phyloP scores from a whole-genome alignment of 2,888 invertebrate genomes.

The Belgica antarctica region DNA sequence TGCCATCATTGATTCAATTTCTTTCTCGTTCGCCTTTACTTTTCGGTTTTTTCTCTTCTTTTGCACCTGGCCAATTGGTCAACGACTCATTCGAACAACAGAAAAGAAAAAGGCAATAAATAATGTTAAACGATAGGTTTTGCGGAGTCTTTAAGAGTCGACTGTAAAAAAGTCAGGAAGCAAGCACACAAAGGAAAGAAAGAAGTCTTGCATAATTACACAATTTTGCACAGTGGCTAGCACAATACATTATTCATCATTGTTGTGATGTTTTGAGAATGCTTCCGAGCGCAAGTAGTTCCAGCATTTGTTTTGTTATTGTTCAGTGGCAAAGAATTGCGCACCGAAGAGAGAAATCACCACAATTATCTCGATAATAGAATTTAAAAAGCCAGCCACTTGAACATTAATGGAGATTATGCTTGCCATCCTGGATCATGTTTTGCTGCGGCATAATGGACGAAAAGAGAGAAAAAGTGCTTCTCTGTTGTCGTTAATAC shows the following conservation, averaged over 20 bases:
- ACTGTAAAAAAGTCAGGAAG: too few species aligned
- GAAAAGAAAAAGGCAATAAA: too few species aligned
- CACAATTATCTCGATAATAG: slow-evolving; percentile 37
- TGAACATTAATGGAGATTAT: slow-evolving; percentile 17
- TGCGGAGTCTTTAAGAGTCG: too few species aligned
- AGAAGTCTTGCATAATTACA: slow-evolving; percentile 36
- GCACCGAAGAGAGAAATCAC: slow-evolving; percentile 22
- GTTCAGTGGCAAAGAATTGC: slow-evolving; percentile 1
- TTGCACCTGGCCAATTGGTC: too few species aligned
- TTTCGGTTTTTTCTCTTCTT: too few species aligned
- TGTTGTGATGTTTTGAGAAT: neutral
- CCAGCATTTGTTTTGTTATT: slow-evolving; percentile 27
- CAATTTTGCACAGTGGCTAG: slow-evolving; percentile 43
- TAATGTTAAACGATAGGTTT: too few species aligned
- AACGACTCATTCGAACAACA: too few species aligned
- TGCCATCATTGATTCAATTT: too few species aligned
- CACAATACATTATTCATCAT: slow-evolving; percentile 36
- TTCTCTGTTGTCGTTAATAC: slow-evolving; percentile 1
- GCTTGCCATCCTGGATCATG: neutral
- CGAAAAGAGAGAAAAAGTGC: neutral
- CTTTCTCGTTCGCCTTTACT: too few species aligned
- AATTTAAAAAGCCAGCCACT: slow-evolving; percentile 34
- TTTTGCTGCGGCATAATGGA: too few species aligned
- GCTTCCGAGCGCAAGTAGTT: neutral
- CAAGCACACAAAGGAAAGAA: neutral